Conservation (phyloP, 2,113 vertebrate species). For the Pelvicachromis taeniatus region DNA sequence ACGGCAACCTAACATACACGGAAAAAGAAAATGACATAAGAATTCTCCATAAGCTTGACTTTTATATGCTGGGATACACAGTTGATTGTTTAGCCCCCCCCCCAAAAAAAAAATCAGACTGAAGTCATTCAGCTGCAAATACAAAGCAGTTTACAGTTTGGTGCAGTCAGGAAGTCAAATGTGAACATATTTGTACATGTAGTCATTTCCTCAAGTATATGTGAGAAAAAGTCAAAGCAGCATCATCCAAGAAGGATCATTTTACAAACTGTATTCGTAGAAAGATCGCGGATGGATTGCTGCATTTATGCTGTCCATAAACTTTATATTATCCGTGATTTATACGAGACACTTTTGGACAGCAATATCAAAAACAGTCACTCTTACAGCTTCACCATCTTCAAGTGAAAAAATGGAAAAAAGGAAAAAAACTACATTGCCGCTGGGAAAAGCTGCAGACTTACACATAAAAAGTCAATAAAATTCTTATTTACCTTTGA, state of each 20-base stretch:
- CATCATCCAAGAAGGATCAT: neutral
- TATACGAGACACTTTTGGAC: neutral
- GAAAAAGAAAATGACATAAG: neutral
- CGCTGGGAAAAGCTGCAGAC: neutral
- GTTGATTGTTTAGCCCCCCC: neutral
- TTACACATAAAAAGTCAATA: neutral
- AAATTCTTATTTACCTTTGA: neutral
- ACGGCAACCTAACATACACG: neutral
- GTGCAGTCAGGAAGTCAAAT: neutral
- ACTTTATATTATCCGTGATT: constrained; percentile 3
- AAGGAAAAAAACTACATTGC: neutral
- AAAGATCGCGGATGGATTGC: neutral
- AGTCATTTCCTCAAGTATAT: neutral
- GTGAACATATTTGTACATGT: neutral
- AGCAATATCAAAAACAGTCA: neutral
- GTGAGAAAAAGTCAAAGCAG: neutral
- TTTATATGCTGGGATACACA: neutral
- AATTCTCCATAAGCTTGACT: neutral
- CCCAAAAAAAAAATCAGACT: neutral
- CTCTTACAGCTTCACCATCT: neutral
- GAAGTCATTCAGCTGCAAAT: neutral
- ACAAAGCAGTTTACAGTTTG: neutral
- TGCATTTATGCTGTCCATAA: neutral
- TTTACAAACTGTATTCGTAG: neutral
- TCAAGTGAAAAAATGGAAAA: neutral